Conservation (phyloP, 2,888 invertebrate species). For the Parnassius mnemosyne region DNA sequence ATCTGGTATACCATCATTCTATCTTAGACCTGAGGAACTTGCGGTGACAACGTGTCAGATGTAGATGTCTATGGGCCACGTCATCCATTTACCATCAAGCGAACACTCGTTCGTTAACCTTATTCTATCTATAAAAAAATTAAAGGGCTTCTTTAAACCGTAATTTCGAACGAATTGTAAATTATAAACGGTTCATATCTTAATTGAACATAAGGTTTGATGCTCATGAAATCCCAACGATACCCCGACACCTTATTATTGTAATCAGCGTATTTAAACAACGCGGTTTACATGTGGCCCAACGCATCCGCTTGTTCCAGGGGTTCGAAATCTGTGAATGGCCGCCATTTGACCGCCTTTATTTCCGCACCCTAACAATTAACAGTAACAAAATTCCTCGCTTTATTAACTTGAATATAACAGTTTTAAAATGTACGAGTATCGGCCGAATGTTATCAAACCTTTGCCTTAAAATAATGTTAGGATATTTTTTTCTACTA, state of each 20-base stretch:
- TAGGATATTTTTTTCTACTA: too few species aligned
- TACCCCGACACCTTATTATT: conserved; percentile 15
- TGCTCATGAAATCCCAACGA: conserved; percentile 8
- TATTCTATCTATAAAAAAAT: too few species aligned
- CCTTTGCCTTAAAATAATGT: too few species aligned
- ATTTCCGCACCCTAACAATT: conserved; percentile 30
- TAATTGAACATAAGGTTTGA: conserved; percentile 15
- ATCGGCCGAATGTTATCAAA: too few species aligned
- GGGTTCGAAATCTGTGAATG: conserved; percentile 11
- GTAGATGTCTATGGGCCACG: too few species aligned
- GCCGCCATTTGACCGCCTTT: conserved; percentile 15
- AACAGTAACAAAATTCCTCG: conserved; percentile 26
- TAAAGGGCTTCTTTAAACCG: too few species aligned
- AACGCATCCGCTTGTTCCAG: conserved; percentile 19
- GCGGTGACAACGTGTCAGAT: too few species aligned
- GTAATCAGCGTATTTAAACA: conserved; percentile 20
- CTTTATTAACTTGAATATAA: conserved; percentile 27
- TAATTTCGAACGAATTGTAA: too few species aligned
- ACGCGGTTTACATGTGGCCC: conserved; percentile 8
- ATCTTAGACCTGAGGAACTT: too few species aligned
- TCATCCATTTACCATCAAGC: too few species aligned
- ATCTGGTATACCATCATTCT: too few species aligned
- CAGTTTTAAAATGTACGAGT: background rate
- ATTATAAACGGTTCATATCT: background rate
- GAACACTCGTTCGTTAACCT: too few species aligned